Base-by-base conservation (phyloP, 2,113 vertebrate species). In the Bostrychus sinensis region DNA sequence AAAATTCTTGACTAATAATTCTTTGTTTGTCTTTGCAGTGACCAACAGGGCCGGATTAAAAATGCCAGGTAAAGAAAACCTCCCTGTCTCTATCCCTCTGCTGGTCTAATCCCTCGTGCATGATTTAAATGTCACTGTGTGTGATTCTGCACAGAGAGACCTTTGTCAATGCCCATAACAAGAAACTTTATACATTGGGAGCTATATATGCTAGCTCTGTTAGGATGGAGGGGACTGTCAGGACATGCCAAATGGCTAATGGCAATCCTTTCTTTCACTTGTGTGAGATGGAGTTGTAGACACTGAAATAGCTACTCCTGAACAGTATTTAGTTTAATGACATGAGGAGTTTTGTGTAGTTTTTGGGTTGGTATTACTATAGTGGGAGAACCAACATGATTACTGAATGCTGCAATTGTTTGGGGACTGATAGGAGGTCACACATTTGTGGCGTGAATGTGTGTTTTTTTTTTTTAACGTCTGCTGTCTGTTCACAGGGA, bases 21-120 rank as follows among this genome's bases (percentile, higher is more conserved):
- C 19, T 67, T 0, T 77, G 2, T 78, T 68, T 74, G 48, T 76
- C 48, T 56, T 71, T 82, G 2, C 83, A 95, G 95, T 77, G 97
- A 99, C 75, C 96, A 96, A 61, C 96, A 96, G 75, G 96, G 97
- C 75, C 93, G 96, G 87, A 96, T 98, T 71, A 98, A 98, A 91
- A 98, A 99, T 83, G 96, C 97, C 86, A 96, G 95, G 97, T 99
- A 94, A 13, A 39, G 14, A 53, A 45, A 4, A 9, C 4, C 32
- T n/a, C 12, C 25, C 16, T 1, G 5, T 45, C 57, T 34, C 53
- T 20, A 0, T 13, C 2, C 25, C 3, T 16, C 12, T 13, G 3
- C 22, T 57, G 42, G 30, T 43, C 32, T 55, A 20, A 58, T 69
- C 39, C 60, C 11, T 14, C 9, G 41, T 45, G 12, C 42, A 54